Conservation (phyloP, 2,888 invertebrate species). For the Mechanitis mazaeus region DNA sequence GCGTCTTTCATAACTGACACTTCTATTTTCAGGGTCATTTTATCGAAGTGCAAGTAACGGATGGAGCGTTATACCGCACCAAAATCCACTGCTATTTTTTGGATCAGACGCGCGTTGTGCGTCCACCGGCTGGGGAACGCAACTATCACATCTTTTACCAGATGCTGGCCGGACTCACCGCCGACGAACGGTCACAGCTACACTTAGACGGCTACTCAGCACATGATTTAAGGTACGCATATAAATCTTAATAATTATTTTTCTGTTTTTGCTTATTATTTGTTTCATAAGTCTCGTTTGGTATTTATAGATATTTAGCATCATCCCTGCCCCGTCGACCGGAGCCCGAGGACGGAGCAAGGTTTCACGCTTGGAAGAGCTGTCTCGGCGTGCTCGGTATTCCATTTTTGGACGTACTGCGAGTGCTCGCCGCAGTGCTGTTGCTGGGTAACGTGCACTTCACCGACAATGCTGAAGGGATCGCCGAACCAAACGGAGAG, state of each 20-base stretch:
- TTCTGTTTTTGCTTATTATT: no score
- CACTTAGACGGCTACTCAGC: slow-evolving; percentile 91
- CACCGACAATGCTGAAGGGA: slow-evolving; percentile 84
- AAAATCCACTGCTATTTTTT: slow-evolving; percentile 97
- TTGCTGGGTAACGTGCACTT: slow-evolving; percentile 95
- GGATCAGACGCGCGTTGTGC: slow-evolving; percentile 94
- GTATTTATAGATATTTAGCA: slow-evolving; percentile 76
- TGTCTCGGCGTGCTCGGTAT: slow-evolving; percentile 93
- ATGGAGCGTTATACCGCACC: slow-evolving; percentile 94
- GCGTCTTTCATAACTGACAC: no score
- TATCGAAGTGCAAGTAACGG: slow-evolving; percentile 96
- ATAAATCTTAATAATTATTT: no score
- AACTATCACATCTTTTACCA: slow-evolving; percentile 99
- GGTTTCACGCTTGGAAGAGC: slow-evolving; percentile 94
- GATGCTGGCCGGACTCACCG: slow-evolving; percentile 91
- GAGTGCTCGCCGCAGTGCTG: slow-evolving; percentile 92
- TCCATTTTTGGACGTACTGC: slow-evolving; percentile 94
- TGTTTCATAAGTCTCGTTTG: neutral
- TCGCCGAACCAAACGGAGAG: slow-evolving; percentile 88
- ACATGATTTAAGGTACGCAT: slow-evolving; percentile 81
- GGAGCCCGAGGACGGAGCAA: slow-evolving; percentile 61
- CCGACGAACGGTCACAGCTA: slow-evolving; percentile 90
- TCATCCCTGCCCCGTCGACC: slow-evolving; percentile 59
- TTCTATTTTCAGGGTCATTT: slow-evolving; percentile 85
- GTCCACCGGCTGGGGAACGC: slow-evolving; percentile 90